phyloP scores from a whole-genome alignment of 2,113 vertebrate species.

The Actenoides lindsayi region DNA sequence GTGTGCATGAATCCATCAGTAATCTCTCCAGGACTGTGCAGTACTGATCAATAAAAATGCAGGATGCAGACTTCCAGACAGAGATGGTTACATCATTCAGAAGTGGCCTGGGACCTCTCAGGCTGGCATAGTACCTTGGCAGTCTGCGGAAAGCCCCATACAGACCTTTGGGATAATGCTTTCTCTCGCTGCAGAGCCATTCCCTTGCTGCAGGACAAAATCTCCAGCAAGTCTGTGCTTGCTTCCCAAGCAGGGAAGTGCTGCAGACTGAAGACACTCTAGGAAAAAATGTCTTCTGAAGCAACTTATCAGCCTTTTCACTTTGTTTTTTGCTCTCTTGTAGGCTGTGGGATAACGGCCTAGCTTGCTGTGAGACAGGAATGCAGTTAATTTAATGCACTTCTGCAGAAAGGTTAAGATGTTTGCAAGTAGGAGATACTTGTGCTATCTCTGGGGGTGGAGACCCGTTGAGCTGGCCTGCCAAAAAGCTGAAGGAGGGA shows the following conservation, averaged over 20 bases:
- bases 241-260: not conserved
- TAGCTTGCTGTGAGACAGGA: too few relatives aligned
- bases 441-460: too few relatives aligned
- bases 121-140: not conserved
- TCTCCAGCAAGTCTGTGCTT: not conserved
- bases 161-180: not conserved
- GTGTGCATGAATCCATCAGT: accelerated
- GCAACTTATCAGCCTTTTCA: not conserved
- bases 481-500: too few relatives aligned
- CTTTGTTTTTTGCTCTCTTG: not conserved
- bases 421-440: too few relatives aligned
- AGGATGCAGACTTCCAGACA: not conserved
- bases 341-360: not conserved
- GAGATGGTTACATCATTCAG: not conserved
- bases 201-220: not conserved
- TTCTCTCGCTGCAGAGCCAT: not conserved
- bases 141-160: not conserved
- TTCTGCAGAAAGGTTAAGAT: too few relatives aligned
- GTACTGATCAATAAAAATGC: not conserved
- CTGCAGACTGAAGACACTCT: not conserved
- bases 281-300: not conserved
- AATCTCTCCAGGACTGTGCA: not conserved
- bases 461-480: too few relatives aligned
- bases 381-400: too few relatives aligned
- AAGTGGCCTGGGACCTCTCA: not conserved